Evolutionary conservation across 2,113 vertebrate genomes (phyloP).

Genomic region (Euleptes europaea): DNA sequence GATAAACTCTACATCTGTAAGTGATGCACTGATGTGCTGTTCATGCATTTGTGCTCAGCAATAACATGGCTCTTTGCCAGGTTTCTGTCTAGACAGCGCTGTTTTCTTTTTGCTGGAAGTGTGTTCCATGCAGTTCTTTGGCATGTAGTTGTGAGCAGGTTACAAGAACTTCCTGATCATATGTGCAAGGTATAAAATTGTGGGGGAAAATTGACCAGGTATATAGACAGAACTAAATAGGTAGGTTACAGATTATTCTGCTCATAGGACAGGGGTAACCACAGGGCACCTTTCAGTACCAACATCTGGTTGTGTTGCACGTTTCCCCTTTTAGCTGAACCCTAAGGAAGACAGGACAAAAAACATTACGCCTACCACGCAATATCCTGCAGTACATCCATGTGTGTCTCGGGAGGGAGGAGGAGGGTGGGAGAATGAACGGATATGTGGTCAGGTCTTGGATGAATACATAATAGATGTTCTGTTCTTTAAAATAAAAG

Average conservation of each 20-base stretch:
- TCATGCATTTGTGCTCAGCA: background rate
- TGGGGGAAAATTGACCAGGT: background rate
- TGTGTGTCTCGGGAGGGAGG: background rate
- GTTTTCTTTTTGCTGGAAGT: background rate
- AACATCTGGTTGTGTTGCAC: background rate
- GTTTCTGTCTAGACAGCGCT: background rate
- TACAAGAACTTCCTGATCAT: background rate
- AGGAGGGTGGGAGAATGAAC: background rate
- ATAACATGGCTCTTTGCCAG: background rate
- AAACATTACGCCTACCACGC: background rate
- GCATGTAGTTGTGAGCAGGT: accelerated
- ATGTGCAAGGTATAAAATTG: background rate
- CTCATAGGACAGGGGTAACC: background rate
- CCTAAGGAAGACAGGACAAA: background rate
- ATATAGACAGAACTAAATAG: background rate
- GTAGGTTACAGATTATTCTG: background rate
- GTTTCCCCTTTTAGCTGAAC: background rate
- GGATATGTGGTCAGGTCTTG: background rate
- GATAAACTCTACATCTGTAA: background rate
- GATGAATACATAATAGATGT: background rate
- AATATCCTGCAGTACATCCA: background rate
- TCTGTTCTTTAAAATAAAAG: background rate
- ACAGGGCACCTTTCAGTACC: background rate
- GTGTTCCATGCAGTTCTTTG: background rate
- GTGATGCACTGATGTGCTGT: background rate